Conservation (phyloP, 2,797 vertebrate genomes). For the Podargus strigoides region DNA sequence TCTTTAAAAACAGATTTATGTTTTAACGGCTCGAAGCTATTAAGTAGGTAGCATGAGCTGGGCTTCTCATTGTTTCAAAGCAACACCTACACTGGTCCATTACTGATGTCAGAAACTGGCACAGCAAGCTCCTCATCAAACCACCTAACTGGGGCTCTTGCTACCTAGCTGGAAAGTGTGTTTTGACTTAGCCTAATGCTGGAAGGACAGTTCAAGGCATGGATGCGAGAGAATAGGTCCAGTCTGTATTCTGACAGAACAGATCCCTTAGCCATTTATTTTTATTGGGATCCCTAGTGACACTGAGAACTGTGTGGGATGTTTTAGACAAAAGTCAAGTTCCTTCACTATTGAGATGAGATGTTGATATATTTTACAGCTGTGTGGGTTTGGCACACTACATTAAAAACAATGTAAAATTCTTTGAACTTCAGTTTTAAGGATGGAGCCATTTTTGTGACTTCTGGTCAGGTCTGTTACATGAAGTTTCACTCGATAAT, state of each 20-base stretch:
- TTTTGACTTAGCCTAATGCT: neutral
- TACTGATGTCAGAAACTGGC: neutral
- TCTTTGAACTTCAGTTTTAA: neutral
- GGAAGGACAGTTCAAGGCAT: neutral
- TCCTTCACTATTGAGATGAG: neutral
- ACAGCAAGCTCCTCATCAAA: neutral
- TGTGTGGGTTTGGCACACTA: neutral
- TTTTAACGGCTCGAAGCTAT: neutral
- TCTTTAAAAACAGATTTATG: neutral
- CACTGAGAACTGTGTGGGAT: neutral
- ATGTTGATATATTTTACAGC: neutral
- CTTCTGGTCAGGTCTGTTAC: neutral
- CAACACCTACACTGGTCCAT: neutral
- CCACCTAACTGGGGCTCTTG: neutral
- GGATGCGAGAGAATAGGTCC: neutral
- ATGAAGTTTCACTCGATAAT: neutral
- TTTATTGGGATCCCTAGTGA: neutral
- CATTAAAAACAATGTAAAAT: neutral
- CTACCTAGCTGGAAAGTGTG: neutral
- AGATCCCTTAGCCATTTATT: neutral
- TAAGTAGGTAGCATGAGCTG: neutral
- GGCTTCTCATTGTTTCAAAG: neutral
- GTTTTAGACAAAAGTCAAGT: neutral
- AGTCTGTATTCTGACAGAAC: neutral
- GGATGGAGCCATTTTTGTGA: neutral